Percentiles rank a stretch among this genome's conserved stretches.
phyloP scores from a whole-genome alignment of 2,113 vertebrate genomes.

The Scopus umbretta region DNA sequence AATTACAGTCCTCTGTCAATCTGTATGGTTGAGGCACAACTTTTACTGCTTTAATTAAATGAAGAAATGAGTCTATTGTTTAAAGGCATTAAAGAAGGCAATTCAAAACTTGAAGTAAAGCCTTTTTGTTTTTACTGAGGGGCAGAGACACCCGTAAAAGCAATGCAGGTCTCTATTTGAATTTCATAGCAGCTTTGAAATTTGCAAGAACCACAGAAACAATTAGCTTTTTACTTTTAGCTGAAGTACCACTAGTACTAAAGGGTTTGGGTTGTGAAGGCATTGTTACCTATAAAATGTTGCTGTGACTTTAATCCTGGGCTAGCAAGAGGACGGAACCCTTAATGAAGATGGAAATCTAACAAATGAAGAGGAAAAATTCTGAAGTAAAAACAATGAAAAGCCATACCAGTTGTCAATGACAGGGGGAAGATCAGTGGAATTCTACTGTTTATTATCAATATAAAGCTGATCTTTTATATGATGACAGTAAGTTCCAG shows the following conservation, averaged over 20 bases:
- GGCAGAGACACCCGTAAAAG: conserved; percentile 64
- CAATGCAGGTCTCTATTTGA: conserved; percentile 68
- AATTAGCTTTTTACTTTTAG: conserved; percentile 4
- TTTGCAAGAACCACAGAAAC: conserved; percentile 55
- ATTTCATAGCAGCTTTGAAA: conserved; percentile 71
- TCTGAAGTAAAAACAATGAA: background rate
- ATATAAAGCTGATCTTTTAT: background rate
- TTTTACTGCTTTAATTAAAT: conserved; percentile 81
- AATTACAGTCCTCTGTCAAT: conserved; percentile 61
- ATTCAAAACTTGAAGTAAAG: conserved; percentile 53
- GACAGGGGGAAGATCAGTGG: background rate
- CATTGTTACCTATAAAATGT: background rate
- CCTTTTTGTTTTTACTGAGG: conserved; percentile 44
- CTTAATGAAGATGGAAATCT: background rate
- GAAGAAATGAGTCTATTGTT: conserved; percentile 70
- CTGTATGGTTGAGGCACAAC: conserved; percentile 42
- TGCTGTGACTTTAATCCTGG: background rate
- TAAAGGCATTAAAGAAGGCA: conserved; percentile 61
- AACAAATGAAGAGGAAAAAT: background rate
- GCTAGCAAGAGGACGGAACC: background rate
- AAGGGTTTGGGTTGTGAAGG: background rate
- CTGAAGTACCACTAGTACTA: background rate
- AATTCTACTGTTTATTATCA: background rate
- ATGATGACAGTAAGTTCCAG: background rate
- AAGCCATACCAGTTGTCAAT: background rate